Base-by-base conservation (phyloP, 2,113 vertebrate genomes). In the Rhinogobius similis region DNA sequence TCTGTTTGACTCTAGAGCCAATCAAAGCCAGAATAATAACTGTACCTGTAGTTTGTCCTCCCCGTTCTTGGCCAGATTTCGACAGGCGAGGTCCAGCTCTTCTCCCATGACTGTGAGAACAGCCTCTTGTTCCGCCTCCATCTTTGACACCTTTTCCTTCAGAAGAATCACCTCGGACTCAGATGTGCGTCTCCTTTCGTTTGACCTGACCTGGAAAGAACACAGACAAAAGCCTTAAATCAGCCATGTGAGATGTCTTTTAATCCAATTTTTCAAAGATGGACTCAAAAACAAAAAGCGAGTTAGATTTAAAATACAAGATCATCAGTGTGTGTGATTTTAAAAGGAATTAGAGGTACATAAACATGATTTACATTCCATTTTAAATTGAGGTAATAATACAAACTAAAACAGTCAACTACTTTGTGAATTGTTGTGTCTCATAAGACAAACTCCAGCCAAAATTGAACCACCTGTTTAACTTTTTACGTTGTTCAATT, bases 1-100 rank as follows among this genome's bases (percentile, higher is more conserved):
- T 36, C 32, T 36, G 32, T 36, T 36, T 7, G 5, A 36, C 32
- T 36, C n/a, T n/a, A n/a, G 32, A 36, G 32, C 32, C 32, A 36
- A 36, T 8, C 32, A 36, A 36, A 36, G 32, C 32, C 32, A 36
- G 32, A 36, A 62, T 39, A 55, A 4, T 26, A 12, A 14, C 26
- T 13, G 5, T 96, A 98, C 96, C 93, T 96, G 95, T 13, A 97
- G 91, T 90, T 96, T 97, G 65, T 95, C 94, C 73, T 92, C 66
- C 0, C 91, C 93, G 29, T 95, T 94, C 46, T 85, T 87, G 16
- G 92, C 94, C 75, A 98, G 88, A 44, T 92, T 77, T 75, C 94
- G 87, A 87, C 97, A 98, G 53, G 89, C 94, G 46, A 89, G 41
- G 80, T 98, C 95, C 68, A 99, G 93, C 87, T 97, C 95, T 52